Evolutionary conservation across 2,113 vertebrate genomes (phyloP), one percentile per base, ranked within the genome.

Genomic region (Benitochromis conjunctus): DNA sequence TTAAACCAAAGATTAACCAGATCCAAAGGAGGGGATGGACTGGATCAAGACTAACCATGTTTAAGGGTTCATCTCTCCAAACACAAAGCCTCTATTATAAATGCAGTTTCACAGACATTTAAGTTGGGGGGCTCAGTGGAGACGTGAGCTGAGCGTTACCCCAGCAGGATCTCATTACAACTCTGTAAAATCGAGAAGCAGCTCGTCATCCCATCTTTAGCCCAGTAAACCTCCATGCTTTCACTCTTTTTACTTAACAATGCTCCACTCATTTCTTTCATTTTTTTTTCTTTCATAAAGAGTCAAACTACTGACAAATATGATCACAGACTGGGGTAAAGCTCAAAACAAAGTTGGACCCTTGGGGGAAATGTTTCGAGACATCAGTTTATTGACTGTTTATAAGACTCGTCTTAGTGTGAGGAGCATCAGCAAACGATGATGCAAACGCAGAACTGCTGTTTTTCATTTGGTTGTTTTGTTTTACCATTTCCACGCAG

Each of bases 101-200:
- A 62, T 80, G 84, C 10, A 36, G 31, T 87, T 81, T 83, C 85
- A 89, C 86, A 92, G 64, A 90, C 88, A 62, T 83, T 89, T 71
- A 80, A 80, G 77, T 91, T 89, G 57, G 76, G 79, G 82, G 79
- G 88, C 57, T 87, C 5, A 19, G 83, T 41, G 60, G 53, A 43
- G 81, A 86, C 34, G 91, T 92, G 93, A 95, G 58, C 90, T 79
- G 94, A 94, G 64, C 58, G 83, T 84, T 85, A 83, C 81, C 86
- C 91, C 95, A 97, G 94, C 92, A 91, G 96, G 92, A 96, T 97
- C 95, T 94, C 89, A 95, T 97, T 96, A 96, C 88, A 91, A 90
- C 91, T 79, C 85, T 92, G 92, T 94, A 94, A 96, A 97, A 97
- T 97, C 93, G 89, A 97, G 91, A 96, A 93, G 81, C 96, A 95